A percentile compares a stretch with the other conserved stretches of the same genome.
These are phyloP conservation scores for Notamacropus eugenii DNA, from an alignment of 2,797 vertebrate genomes.

Conservation along the genomic window DNA sequence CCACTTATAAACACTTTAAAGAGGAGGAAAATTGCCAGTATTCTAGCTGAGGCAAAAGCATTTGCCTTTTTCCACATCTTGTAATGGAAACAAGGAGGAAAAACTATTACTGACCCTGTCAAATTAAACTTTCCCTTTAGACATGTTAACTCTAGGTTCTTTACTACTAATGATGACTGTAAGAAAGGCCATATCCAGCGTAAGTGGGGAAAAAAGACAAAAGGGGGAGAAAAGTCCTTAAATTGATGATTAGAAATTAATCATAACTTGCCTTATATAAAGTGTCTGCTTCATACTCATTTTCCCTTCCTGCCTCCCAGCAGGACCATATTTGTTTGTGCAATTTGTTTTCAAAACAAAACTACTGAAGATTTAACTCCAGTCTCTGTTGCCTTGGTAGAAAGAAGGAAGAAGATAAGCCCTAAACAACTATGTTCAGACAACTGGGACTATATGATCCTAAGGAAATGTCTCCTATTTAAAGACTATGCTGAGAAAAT, in stretches of 20 bases:
- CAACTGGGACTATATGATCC: slow-evolving; percentile 51
- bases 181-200: not conserved
- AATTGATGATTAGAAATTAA: slow-evolving; percentile 62
- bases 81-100: slow-evolving; percentile 42
- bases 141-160: slow-evolving; percentile 39
- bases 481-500: slow-evolving; percentile 59
- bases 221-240: slow-evolving; percentile 40
- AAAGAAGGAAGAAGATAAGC: slow-evolving; percentile 55
- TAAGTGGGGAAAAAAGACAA: slow-evolving; percentile 47
- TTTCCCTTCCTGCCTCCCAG: slow-evolving; percentile 69
- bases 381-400: slow-evolving; percentile 55
- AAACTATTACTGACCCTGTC: not conserved
- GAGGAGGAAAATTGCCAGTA: slow-evolving; percentile 30
- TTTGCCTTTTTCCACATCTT: not conserved
- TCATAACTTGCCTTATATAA: slow-evolving; percentile 14
- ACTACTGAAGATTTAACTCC: slow-evolving; percentile 56
- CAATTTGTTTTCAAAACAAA: slow-evolving; percentile 69
- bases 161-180: slow-evolving; percentile 42
- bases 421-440: slow-evolving; percentile 53
- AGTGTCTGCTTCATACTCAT: slow-evolving; percentile 54
- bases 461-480: slow-evolving; percentile 62
- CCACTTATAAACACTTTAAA: slow-evolving; percentile 40
- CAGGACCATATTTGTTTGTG: slow-evolving; percentile 55
- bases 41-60: slow-evolving; percentile 43
- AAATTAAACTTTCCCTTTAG: slow-evolving; percentile 52